A percentile compares a stretch with the other conserved stretches of the same genome.
Conservation (phyloP, 2,113 vertebrate species). For the Alligator sinensis region DNA sequence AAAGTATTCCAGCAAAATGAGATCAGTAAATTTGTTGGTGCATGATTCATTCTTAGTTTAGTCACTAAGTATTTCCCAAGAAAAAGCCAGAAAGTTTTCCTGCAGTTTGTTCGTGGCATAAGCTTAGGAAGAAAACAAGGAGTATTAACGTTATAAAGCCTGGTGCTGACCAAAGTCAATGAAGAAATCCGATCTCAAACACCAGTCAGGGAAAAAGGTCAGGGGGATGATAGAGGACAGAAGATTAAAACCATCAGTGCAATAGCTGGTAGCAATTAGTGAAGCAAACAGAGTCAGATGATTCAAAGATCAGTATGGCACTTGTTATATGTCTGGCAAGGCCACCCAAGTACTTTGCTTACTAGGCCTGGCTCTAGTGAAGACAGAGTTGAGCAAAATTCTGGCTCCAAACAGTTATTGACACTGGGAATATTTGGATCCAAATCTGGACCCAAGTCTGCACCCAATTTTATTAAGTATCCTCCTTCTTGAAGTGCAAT, state of each 20-base stretch:
- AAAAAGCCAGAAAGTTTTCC: neutral
- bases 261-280: neutral
- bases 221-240: constrained; percentile 2
- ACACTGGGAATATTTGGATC: neutral
- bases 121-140: neutral
- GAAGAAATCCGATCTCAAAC: neutral
- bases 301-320: neutral
- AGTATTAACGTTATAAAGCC: neutral
- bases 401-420: neutral
- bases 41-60: constrained; percentile 15
- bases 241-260: constrained; percentile 23
- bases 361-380: neutral
- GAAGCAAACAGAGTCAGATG: constrained; percentile 29
- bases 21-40: neutral
- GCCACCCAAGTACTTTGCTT: neutral
- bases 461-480: rapidly evolving
- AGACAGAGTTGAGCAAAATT: neutral
- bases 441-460: neutral
- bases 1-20: constrained; percentile 29
- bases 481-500: neutral
- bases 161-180: neutral
- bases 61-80: neutral
- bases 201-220: constrained; percentile 1
- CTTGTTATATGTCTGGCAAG: neutral
- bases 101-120: neutral